These are phyloP conservation scores for Amphipoea lucens DNA, from an alignment of 2,888 invertebrate genomes.

Conservation along the genomic window DNA sequence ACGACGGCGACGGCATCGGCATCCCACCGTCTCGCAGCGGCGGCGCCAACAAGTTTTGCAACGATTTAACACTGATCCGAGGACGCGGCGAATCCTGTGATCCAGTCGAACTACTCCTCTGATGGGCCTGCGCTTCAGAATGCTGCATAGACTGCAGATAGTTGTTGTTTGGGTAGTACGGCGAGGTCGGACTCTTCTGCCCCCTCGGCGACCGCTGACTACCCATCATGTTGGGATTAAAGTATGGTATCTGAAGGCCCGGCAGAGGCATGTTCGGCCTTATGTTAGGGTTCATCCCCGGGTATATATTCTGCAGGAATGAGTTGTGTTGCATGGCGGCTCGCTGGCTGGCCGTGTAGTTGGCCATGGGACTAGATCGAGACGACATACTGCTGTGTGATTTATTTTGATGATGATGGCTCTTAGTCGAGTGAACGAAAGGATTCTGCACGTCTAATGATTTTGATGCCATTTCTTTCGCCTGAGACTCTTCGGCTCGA, in stretches of 20 bases:
- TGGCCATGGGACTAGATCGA: constrained; percentile 88
- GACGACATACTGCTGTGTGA: constrained; percentile 82
- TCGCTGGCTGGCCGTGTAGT: constrained; percentile 82
- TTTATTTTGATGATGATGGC: constrained; percentile 83
- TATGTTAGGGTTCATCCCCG: constrained; percentile 81
- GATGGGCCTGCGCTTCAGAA: constrained; percentile 72
- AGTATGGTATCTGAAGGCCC: constrained; percentile 85
- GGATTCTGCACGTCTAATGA: constrained; percentile 85
- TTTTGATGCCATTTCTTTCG: constrained; percentile 82
- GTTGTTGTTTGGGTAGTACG: constrained; percentile 86
- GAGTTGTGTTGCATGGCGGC: constrained; percentile 73
- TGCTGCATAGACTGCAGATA: constrained; percentile 85
- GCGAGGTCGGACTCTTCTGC: constrained; percentile 86
- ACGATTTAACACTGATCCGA: constrained; percentile 91
- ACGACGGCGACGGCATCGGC: constrained; percentile 78
- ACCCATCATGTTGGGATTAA: constrained; percentile 82
- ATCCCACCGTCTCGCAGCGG: constrained; percentile 70
- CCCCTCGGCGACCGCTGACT: constrained; percentile 82
- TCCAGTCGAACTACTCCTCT: constrained; percentile 76
- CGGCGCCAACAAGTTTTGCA: constrained; percentile 91
- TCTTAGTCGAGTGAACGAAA: constrained; percentile 86
- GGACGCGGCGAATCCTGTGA: constrained; percentile 89
- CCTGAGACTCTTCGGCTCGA: constrained; percentile 72
- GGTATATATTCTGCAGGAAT: constrained; percentile 84
- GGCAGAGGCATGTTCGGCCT: constrained; percentile 82